Base-by-base conservation (phyloP, 2,888 invertebrate genomes). In the Epinotia ramella region DNA sequence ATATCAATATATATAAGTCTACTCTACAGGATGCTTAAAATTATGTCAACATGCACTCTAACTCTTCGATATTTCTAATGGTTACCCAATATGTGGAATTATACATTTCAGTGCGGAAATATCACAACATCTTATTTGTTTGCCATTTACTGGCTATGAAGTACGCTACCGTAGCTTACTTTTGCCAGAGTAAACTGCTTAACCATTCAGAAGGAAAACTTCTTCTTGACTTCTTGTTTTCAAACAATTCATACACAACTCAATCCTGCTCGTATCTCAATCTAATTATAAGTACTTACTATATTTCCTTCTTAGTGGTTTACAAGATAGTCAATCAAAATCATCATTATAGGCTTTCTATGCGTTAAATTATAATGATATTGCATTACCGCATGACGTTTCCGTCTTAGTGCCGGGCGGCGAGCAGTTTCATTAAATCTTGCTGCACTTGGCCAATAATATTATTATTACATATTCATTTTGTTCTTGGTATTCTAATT, bases 311-410 rank as follows among this genome's bases (percentile, higher is more conserved):
- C 68, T 68, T 68, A 63, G 44, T 33, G 40, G 56, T n/a, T 44
- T 64, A 65, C 64, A 65, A 63, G 74, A 69, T 57, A 64, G 63
- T 64, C 69, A 69, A 73, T 73, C 59, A 69, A 65, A 74, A 71
- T 71, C 63, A 49, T 74, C 40, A 70, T 59, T 74, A 64, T 40
- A 20, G 65, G 59, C 64, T 69, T 64, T 69, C 74, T 74, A 69
- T 57, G 74, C 57, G 57, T 64, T 63, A 69, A 64, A 69, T 69
- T 69, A 67, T 67, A 62, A 59, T 74, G 57, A 59, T 64, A 64
- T 64, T 69, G 33, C 59, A 69, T 69, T 69, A 59, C 56, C n/a
- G 64, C 7, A 64, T 67, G 69, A 65, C 69, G 69, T 65, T 74
- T 74, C 63, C 72, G 63, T 72, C 63, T 72, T 64, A 64, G 56